Conservation (phyloP, 35 echinoderm and acorn worm genomes). For the Apostichopus japonicus region DNA sequence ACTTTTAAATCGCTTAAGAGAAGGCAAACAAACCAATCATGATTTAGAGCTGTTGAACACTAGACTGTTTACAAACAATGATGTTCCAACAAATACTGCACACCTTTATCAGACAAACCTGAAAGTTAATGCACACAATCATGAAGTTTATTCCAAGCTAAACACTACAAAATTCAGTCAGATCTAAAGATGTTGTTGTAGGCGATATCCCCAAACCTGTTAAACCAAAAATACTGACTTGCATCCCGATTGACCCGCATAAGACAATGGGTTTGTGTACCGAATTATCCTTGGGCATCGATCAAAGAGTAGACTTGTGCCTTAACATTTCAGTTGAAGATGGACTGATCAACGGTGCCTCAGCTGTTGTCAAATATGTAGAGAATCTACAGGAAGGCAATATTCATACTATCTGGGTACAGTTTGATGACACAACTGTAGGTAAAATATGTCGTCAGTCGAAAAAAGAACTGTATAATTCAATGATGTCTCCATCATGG, state of each 20-base stretch:
- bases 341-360: slow-evolving; percentile 49
- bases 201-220: neutral
- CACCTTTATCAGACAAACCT: slow-evolving; percentile 14
- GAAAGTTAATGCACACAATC: neutral
- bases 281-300: slow-evolving; percentile 16
- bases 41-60: neutral
- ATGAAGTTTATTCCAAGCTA: slow-evolving; percentile 4
- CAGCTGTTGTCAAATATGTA: slow-evolving; percentile 6
- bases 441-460: slow-evolving; percentile 1
- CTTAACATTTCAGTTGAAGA: slow-evolving; percentile 36
- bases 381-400: neutral
- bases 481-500: neutral
- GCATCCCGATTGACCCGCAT: slow-evolving; percentile 16
- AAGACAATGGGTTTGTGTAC: slow-evolving; percentile 2
- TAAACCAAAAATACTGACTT: neutral
- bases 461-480: neutral
- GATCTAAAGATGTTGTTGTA: slow-evolving; percentile 6
- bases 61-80: neutral
- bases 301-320: neutral
- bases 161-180: slow-evolving; percentile 34
- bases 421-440: slow-evolving; percentile 42
- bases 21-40: slow-evolving; percentile 32
- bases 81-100: slow-evolving; percentile 11
- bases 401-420: slow-evolving; percentile 16
- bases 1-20: neutral